Conservation (phyloP, 2,888 invertebrate genomes). For the Chloroclysta siterata region DNA sequence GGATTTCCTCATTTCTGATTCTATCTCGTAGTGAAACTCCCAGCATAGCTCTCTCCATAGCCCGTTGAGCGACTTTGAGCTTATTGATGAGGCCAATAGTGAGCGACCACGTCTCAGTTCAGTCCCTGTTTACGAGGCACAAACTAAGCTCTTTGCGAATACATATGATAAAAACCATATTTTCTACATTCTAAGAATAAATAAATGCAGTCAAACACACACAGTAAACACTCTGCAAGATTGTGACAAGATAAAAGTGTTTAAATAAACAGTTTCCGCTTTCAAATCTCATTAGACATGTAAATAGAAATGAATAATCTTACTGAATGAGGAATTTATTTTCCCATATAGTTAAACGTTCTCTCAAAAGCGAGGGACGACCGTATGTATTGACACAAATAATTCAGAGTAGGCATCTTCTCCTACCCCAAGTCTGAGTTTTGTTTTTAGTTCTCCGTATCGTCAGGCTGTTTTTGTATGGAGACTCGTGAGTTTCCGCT, state of each 20-base stretch:
- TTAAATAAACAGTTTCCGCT: not conserved
- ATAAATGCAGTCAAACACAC: not conserved
- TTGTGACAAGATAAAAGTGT: too few relatives aligned
- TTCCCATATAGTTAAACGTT: not conserved
- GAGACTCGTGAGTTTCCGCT: too few relatives aligned
- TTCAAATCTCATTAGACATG: not conserved
- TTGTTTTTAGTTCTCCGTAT: not conserved
- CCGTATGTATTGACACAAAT: slow-evolving; percentile 19
- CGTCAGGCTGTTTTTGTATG: too few relatives aligned
- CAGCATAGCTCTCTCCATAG: too few relatives aligned
- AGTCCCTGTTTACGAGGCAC: too few relatives aligned
- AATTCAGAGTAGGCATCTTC: slow-evolving; percentile 4
- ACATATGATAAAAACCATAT: not conserved
- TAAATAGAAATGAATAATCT: not conserved
- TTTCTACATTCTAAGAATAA: not conserved
- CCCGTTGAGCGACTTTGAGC: too few relatives aligned
- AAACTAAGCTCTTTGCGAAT: too few relatives aligned
- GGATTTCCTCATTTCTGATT: too few relatives aligned
- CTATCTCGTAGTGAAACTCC: too few relatives aligned
- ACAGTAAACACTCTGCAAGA: not conserved
- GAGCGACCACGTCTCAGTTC: too few relatives aligned
- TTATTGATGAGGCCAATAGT: too few relatives aligned
- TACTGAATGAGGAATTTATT: slow-evolving; percentile 3
- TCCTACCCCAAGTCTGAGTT: not conserved
- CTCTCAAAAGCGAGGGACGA: slow-evolving; percentile 4